Conservation (phyloP, 1,140 invertebrate species). For the Trypoxylus dichotomus region DNA sequence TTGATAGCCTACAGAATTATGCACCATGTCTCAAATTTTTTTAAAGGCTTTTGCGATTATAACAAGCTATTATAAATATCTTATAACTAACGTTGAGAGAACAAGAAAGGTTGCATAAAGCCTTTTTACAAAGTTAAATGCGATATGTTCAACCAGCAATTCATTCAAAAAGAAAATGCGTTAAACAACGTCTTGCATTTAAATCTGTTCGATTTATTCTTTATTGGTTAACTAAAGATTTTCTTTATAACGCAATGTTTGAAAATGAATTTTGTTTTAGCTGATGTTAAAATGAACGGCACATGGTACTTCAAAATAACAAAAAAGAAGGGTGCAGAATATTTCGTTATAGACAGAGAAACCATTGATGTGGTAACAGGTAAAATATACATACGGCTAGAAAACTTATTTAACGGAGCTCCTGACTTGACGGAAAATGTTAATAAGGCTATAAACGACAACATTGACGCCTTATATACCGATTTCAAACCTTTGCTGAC, state of each 20-base stretch:
- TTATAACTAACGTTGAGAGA: no score
- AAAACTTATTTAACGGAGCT: neutral
- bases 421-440: neutral
- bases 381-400: neutral
- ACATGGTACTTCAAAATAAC: conserved; percentile 5
- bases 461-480: conserved; percentile 11
- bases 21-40: no score
- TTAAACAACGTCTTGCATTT: no score
- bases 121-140: no score
- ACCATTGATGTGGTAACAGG: neutral
- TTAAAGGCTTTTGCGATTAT: no score
- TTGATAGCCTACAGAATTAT: no score
- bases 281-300: neutral
- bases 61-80: no score
- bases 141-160: no score
- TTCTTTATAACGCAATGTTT: neutral
- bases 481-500: conserved; percentile 26
- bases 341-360: neutral
- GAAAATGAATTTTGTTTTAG: neutral
- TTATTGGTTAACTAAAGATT: no score
- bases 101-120: no score
- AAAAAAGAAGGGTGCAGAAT: neutral
- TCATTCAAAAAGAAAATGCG: no score
- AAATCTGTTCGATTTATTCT: no score
- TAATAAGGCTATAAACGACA: conserved; percentile 27